These are phyloP conservation scores for Hirundichthys speculiger DNA, from an alignment of 2,113 vertebrate species.

Conservation along the genomic window DNA sequence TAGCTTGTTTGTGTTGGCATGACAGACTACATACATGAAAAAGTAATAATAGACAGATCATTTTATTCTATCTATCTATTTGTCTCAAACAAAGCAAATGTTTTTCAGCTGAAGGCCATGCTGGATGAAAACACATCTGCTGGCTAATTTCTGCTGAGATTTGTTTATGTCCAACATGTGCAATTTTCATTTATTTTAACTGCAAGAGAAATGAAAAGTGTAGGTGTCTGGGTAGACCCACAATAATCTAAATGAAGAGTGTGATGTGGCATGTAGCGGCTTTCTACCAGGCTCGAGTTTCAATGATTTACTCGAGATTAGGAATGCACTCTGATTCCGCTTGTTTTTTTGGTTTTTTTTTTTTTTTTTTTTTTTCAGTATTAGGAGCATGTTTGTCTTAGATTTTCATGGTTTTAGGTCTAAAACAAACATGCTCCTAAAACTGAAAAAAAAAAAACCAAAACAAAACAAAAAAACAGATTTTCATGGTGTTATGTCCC, in stretches of 20 bases:
- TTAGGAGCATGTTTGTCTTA: no score
- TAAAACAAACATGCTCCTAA: no score
- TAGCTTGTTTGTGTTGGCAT: no score
- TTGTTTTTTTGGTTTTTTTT: not conserved
- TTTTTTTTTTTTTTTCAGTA: not conserved
- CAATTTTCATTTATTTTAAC: slow-evolving; percentile 45
- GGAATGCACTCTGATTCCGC: not conserved
- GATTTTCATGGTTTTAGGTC: no score
- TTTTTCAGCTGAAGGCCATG: slow-evolving; percentile 14
- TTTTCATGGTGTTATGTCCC: no score
- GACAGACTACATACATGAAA: slow-evolving; percentile 44
- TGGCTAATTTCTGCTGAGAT: slow-evolving; percentile 43
- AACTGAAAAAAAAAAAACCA: no score
- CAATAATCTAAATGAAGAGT: not conserved
- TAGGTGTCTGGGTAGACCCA: not conserved
- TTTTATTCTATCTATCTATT: slow-evolving; percentile 11
- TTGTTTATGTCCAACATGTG: slow-evolving; percentile 48
- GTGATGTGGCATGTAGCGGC: not conserved
- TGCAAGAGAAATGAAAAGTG: slow-evolving; percentile 45
- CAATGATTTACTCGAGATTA: not conserved
- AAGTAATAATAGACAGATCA: slow-evolving; percentile 42
- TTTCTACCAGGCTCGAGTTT: not conserved
- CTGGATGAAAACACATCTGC: slow-evolving; percentile 62
- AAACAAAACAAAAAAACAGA: no score
- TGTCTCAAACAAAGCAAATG: slow-evolving; percentile 38